Conservation (phyloP, 2,888 invertebrate species). For the Cyrtodaria siliqua region DNA sequence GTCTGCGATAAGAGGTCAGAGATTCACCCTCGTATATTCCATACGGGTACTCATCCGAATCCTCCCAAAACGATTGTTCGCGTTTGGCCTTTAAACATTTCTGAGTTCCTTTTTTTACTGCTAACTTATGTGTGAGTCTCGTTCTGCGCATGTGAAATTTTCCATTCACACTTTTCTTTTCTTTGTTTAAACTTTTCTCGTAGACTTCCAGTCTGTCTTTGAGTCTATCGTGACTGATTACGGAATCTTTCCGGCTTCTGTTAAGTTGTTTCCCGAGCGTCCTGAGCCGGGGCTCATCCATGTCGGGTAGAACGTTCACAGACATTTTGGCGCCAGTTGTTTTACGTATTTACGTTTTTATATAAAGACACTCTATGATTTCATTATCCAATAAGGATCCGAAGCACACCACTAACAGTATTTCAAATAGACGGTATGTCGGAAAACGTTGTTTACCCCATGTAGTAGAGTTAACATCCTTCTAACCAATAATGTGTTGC, state of each 20-base stretch:
- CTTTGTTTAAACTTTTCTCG: constrained; percentile 52
- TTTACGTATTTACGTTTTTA: no score
- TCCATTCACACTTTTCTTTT: constrained; percentile 35
- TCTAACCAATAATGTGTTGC: no score
- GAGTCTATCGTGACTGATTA: constrained; percentile 40
- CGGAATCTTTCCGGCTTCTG: constrained; percentile 46
- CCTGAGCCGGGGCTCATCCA: constrained; percentile 61
- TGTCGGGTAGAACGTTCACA: constrained; percentile 56
- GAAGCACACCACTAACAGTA: no score
- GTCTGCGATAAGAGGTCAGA: constrained; percentile 43
- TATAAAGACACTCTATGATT: no score
- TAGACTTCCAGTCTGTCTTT: constrained; percentile 39
- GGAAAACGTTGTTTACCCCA: no score
- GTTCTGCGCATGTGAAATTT: constrained; percentile 32
- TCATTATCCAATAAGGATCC: no score
- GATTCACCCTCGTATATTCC: constrained; percentile 58
- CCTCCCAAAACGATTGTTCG: constrained; percentile 54
- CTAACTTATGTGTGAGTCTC: constrained; percentile 45
- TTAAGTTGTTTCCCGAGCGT: constrained; percentile 56
- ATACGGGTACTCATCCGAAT: constrained; percentile 57
- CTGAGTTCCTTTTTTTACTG: constrained; percentile 46
- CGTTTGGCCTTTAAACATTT: constrained; percentile 40
- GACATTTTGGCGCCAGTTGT: not conserved
- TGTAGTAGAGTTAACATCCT: no score
- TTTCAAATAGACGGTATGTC: no score